Base-by-base conservation (phyloP, 2,113 vertebrate species). In the Takifugu flavidus region DNA sequence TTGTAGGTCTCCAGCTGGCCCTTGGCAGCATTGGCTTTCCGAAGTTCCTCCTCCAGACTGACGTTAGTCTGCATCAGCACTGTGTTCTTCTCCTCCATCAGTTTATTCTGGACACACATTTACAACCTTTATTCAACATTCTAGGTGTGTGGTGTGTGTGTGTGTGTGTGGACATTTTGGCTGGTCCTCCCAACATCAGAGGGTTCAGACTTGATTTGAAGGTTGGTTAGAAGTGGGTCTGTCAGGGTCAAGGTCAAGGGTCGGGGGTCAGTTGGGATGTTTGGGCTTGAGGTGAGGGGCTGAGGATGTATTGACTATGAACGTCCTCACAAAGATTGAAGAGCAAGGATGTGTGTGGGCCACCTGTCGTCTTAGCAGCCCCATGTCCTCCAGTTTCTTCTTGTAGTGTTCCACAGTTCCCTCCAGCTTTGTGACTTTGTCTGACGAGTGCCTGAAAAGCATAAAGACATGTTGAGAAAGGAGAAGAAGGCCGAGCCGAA, bases 331-430 rank as follows among this genome's bases (percentile, higher is more conserved):
- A 31, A 6, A 31, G 29, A 31, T 6, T 4, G 29, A 31, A 31
- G 29, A 31, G 29, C n/a, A 31, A 6, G 29, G 29, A 10, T 39
- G 34, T 11, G 29, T 13, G 34, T 70, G 45, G 5, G 13, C 13
- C 42, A 89, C 87, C 89, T 99, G 97, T 61, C 95, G 90, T 50
- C 97, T 90, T 75, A 99, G 88, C 64, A 98, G 95, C 12, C 96
- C 97, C 86, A 99, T 89, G 75, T 99, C 97, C 86, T 98, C 97
- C 76, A 99, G 75, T 75, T 98, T 98, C 91, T 98, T 98, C 86
- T 98, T 98, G 67, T 98, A 99, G 6, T 94, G 94, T 58, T 99
- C 95, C 45, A 99, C 94, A 77, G 95, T 95, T 49, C 93, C 94
- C 91, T 99, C 97, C 69, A 99, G 91, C 83, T 98, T 98, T 55